phyloP scores from a whole-genome alignment of 2,888 invertebrate species.

The Lingula anatina region DNA sequence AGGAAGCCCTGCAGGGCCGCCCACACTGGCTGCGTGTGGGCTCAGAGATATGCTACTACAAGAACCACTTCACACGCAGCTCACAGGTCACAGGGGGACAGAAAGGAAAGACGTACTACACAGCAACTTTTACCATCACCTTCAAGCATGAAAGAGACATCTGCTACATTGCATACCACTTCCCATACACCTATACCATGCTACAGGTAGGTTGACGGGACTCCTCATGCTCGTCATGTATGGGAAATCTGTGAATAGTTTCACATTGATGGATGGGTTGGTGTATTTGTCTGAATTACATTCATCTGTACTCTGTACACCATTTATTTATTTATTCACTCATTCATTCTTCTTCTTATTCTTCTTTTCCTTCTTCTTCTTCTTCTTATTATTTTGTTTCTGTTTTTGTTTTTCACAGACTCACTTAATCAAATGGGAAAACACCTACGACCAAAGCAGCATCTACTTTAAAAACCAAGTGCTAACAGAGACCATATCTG shows the following conservation, averaged over 20 bases:
- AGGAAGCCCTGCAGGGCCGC: constrained; percentile 59
- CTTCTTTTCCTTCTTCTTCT: no score
- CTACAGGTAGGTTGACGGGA: constrained; percentile 62
- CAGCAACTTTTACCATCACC: constrained; percentile 71
- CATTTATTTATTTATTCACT: no score
- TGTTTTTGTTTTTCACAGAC: no score
- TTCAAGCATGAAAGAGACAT: constrained; percentile 73
- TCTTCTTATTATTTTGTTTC: no score
- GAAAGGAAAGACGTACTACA: constrained; percentile 60
- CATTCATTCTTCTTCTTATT: no score
- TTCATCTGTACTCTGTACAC: no score
- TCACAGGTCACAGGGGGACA: constrained; percentile 52
- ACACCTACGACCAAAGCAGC: constrained; percentile 52
- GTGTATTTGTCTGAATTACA: no score
- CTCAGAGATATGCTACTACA: constrained; percentile 74
- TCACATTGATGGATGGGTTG: no score
- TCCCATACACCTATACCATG: constrained; percentile 77
- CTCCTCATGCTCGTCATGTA: no score
- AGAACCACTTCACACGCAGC: constrained; percentile 58
- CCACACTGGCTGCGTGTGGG: constrained; percentile 69
- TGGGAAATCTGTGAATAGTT: no score
- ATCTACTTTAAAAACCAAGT: constrained; percentile 65
- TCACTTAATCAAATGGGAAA: constrained; percentile 62
- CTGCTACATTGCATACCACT: constrained; percentile 82
- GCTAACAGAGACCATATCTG: constrained; percentile 67